Evolutionary conservation across 2,113 vertebrate genomes (phyloP).

Genomic region (Mustela nigripes): DNA sequence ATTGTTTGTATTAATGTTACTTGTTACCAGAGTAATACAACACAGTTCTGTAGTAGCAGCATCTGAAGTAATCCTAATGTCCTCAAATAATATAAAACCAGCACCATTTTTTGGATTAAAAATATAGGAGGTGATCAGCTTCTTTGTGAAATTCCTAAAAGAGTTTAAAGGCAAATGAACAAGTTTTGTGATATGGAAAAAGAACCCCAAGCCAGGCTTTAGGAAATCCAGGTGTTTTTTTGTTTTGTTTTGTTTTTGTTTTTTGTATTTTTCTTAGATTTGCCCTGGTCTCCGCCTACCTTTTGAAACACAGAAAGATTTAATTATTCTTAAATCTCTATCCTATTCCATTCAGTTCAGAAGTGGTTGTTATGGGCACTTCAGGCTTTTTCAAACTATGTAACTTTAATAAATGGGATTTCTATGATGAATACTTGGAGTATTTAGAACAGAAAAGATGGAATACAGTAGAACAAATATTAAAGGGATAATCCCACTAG

Average conservation of each 20-base stretch:
- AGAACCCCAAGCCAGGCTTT: not conserved
- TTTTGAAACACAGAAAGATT: not conserved
- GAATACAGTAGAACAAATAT: not conserved
- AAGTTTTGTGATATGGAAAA: not conserved
- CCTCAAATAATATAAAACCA: not conserved
- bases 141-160: not conserved
- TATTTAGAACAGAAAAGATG: not conserved
- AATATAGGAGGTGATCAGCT: not conserved
- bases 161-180: not conserved
- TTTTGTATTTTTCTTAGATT: not conserved
- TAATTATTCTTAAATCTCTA: not conserved
- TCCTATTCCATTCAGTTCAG: not conserved
- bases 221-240: not conserved
- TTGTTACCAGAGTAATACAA: not conserved
- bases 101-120: not conserved
- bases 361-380: not conserved
- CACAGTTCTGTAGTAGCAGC: too few species aligned
- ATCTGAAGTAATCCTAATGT: not conserved
- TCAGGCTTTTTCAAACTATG: not conserved
- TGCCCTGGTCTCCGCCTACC: not conserved
- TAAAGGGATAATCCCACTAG: not conserved
- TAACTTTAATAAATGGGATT: not conserved
- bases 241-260: not conserved
- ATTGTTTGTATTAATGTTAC: slow-evolving; percentile 51
- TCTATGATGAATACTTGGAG: not conserved